Evolutionary conservation across 2,888 invertebrate species (phyloP), one percentile per base, ranked within the genome.

Genomic region (Argyresthia albistria): DNA sequence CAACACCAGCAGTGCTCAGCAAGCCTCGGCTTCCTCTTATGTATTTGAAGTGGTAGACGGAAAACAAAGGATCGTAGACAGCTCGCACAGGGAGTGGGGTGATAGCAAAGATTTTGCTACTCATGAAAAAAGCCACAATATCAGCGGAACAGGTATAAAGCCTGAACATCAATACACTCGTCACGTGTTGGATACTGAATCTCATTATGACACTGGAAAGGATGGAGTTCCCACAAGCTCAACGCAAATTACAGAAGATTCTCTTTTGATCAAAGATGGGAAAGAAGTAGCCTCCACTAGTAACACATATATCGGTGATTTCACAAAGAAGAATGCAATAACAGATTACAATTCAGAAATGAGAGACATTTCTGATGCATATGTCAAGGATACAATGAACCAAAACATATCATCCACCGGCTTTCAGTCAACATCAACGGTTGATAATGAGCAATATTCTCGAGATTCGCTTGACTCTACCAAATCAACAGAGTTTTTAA

Each of bases 11-110:
- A 89, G 90, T 54, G 84, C 87, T 50, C 83, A 90, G 51, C 89
- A 91, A 73, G 90, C 89, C 53, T 89, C 91, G 12, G 89, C 89
- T 8, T 89, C 90, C 7, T 91, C 91, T 48, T 92, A 92, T 61
- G 89, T 88, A 4, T 83, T 92, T 54, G 91, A 92, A 79, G 81
- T 91, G 50, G 83, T 91, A 37, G 90, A 91, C 65, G 91, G 91
- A 3, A 89, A 90, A 66, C 90, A 91, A 70, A 75, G 81, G 55
- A 75, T 91, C 42, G 79, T 91, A 10, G 91, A 91, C 56, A 84
- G 87, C 58, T 84, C 89, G 57, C 89, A 89, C 52, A 87, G 90
- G 63, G 91, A 91, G 73, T 87, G 89, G 73, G 90, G 89, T 48
- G 88, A 88, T 55, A 88, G 76, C 62, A 80, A 88, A 61, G 83